Percentiles rank a stretch among this genome's conserved stretches.
Evolutionary conservation across 1,140 invertebrate genomes (phyloP).

Genomic region (Phocides pigmalion): DNA sequence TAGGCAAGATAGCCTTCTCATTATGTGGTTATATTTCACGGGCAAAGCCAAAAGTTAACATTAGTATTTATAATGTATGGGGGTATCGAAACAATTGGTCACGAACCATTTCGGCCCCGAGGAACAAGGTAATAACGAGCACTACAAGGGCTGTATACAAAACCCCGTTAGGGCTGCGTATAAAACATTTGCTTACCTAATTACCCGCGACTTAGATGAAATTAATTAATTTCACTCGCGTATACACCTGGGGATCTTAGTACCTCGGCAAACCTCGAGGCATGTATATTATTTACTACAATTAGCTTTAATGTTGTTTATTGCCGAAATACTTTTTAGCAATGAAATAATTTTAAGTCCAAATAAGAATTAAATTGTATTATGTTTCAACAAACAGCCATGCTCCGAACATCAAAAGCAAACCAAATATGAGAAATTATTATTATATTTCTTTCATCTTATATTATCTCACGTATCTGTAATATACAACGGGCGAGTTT

Average conservation of each 20-base stretch:
- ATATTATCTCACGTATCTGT: constrained; percentile 1
- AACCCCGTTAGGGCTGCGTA: neutral
- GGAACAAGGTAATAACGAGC: neutral
- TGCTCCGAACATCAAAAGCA: neutral
- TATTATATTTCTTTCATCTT: neutral
- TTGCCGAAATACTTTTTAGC: neutral
- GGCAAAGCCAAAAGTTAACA: too few relatives aligned
- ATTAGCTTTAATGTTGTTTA: constrained; percentile 21
- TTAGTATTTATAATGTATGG: too few relatives aligned
- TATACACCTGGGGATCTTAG: constrained; percentile 13
- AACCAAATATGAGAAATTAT: neutral
- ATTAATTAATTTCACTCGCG: constrained; percentile 26
- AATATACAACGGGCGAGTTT: neutral
- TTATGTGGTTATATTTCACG: too few relatives aligned
- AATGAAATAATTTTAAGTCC: neutral
- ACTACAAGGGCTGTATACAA: too few relatives aligned
- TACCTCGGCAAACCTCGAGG: neutral
- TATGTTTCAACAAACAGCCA: neutral
- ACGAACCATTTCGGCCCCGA: neutral
- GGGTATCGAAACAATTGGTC: neutral
- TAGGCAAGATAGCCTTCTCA: too few relatives aligned
- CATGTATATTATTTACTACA: constrained; percentile 9
- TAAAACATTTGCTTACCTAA: constrained; percentile 12
- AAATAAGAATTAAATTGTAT: neutral
- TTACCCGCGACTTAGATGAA: constrained; percentile 15